phyloP scores from a whole-genome alignment of 2,888 invertebrate species.

The Tryphoninae sp. region DNA sequence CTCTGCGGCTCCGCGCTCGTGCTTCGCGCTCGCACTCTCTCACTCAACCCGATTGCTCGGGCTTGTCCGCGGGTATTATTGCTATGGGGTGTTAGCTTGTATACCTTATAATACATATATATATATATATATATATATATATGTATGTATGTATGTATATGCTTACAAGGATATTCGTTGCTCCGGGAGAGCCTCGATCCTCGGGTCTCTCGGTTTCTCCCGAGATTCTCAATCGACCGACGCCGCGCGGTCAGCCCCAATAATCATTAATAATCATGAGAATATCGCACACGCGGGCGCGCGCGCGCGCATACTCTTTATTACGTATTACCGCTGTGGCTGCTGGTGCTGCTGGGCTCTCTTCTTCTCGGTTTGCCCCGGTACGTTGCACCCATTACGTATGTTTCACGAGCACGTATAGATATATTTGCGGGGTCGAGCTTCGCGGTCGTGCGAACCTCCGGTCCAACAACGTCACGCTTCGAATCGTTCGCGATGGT shows the following conservation, averaged over 20 bases:
- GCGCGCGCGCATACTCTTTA: slow-evolving; percentile 42
- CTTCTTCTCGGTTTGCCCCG: neutral
- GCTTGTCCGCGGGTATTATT: slow-evolving; percentile 41
- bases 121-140: too few relatives aligned
- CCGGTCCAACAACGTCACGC: slow-evolving; percentile 45
- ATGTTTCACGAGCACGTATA: slow-evolving; percentile 16
- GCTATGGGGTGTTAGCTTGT: slow-evolving; percentile 31
- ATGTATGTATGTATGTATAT: neutral
- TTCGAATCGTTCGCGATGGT: slow-evolving; percentile 26
- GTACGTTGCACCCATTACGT: slow-evolving; percentile 43
- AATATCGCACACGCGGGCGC: slow-evolving; percentile 39
- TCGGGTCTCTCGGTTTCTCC: slow-evolving; percentile 36
- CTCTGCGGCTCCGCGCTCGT: neutral
- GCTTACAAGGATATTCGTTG: slow-evolving; percentile 34
- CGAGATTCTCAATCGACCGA: slow-evolving; percentile 38
- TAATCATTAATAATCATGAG: slow-evolving; percentile 54
- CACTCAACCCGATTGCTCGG: slow-evolving; percentile 1
- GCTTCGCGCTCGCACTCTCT: neutral
- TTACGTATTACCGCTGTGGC: slow-evolving; percentile 49
- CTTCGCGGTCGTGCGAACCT: slow-evolving; percentile 36
- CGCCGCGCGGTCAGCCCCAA: slow-evolving; percentile 47
- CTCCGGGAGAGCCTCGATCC: slow-evolving; percentile 22
- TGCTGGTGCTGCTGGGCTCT: neutral
- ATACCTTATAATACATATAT: slow-evolving; percentile 16
- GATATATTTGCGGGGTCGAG: slow-evolving; percentile 29